A percentile compares a stretch with the other conserved stretches of the same genome.
phyloP scores from a whole-genome alignment of 2,888 invertebrate genomes.

The Athrips mouffetella region DNA sequence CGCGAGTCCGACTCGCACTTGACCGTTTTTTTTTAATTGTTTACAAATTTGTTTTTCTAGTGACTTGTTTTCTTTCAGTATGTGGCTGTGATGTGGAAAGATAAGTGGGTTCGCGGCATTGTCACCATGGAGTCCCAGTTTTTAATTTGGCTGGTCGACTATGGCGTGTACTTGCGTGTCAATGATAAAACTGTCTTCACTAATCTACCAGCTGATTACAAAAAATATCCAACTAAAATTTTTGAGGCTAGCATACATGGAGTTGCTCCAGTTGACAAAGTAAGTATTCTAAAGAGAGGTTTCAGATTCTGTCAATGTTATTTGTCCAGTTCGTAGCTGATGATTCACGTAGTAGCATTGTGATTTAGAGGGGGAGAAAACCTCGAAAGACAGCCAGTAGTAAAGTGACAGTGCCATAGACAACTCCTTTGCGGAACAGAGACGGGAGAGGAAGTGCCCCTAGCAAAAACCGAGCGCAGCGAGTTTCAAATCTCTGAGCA shows the following conservation, averaged over 20 bases:
- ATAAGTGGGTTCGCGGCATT: slow-evolving; percentile 49
- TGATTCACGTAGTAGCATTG: no score
- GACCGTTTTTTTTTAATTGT: no score
- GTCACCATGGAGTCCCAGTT: slow-evolving; percentile 41
- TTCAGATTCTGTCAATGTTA: slow-evolving; percentile 2
- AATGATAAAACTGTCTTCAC: slow-evolving; percentile 36
- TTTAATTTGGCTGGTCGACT: slow-evolving; percentile 51
- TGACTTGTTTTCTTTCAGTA: slow-evolving; percentile 40
- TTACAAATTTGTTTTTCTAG: no score
- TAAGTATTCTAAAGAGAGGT: no score
- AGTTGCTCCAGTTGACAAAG: slow-evolving; percentile 47
- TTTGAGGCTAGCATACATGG: slow-evolving; percentile 59
- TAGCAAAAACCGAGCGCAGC: no score
- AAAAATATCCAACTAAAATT: slow-evolving; percentile 45
- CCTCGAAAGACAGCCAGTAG: no score
- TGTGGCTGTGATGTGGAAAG: slow-evolving; percentile 48
- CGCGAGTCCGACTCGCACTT: no score
- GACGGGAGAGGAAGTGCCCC: no score
- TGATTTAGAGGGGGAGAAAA: no score
- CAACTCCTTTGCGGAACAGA: no score
- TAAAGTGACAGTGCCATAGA: no score
- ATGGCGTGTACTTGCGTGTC: slow-evolving; percentile 42
- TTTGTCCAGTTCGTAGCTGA: slow-evolving; percentile 2
- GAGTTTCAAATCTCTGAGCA: no score
- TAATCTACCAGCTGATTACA: slow-evolving; percentile 39